phyloP scores from a whole-genome alignment of 2,113 vertebrate genomes.

The Catharus minimus region DNA sequence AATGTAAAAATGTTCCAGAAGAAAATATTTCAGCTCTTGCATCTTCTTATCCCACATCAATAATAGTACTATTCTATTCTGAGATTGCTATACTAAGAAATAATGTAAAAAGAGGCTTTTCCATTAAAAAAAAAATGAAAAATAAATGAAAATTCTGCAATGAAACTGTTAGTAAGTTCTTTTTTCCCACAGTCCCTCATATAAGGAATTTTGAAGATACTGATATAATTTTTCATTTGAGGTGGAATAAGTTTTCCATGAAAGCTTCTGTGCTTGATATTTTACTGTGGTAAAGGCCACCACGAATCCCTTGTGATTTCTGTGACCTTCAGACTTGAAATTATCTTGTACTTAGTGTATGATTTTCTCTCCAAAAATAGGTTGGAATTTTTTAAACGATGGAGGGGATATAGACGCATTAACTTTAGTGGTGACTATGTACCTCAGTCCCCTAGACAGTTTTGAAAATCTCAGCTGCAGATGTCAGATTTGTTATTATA shows the following conservation, averaged over 20 bases:
- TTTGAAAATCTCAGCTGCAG: conserved; percentile 1
- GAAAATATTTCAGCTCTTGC: neutral
- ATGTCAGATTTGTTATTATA: conserved; percentile 11
- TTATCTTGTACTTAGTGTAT: neutral
- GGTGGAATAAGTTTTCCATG: neutral
- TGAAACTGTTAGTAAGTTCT: neutral
- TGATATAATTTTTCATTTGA: neutral
- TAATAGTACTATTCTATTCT: neutral
- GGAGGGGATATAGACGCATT: neutral
- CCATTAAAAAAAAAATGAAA: neutral
- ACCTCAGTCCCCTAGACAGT: neutral
- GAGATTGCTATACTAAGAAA: neutral
- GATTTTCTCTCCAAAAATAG: neutral
- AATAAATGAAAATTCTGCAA: neutral
- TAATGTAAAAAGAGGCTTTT: neutral
- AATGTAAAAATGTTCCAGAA: neutral
- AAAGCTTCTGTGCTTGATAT: neutral
- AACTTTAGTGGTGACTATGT: neutral
- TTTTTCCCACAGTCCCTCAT: neutral
- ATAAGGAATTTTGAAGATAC: neutral
- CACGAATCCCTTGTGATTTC: neutral
- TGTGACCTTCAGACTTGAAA: conserved; percentile 36
- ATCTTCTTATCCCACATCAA: neutral
- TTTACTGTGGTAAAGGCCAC: neutral
- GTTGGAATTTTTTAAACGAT: neutral